Conservation (phyloP, 1,140 invertebrate species). For the Brachionus angularis region DNA sequence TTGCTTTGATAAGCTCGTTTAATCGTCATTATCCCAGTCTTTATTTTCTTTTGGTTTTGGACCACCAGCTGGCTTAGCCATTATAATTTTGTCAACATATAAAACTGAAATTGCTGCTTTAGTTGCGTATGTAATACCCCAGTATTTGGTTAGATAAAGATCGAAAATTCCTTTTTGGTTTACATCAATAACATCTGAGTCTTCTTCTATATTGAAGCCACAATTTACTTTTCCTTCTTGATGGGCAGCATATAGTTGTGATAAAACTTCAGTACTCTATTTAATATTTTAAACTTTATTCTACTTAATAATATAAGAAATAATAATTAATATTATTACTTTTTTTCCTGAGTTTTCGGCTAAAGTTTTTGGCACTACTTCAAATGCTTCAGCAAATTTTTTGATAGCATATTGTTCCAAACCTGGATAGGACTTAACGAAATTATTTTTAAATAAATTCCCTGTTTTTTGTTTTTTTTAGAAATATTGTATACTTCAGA, state of each 20-base stretch:
- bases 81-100: conserved; percentile 93
- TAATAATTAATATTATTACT: conserved; percentile 44
- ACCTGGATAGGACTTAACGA: conserved; percentile 70
- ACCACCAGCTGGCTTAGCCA: conserved; percentile 92
- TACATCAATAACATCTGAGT: conserved; percentile 67
- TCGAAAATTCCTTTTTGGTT: conserved; percentile 35
- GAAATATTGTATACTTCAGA: background rate
- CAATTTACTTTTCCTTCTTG: conserved; percentile 75
- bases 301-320: background rate
- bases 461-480: background rate
- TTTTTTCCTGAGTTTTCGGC: conserved; percentile 89
- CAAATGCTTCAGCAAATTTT: conserved; percentile 85
- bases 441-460: conserved; percentile 14
- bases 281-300: too few relatives aligned
- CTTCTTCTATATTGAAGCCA: conserved; percentile 82
- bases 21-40: conserved; percentile 42
- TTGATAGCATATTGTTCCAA: conserved; percentile 94
- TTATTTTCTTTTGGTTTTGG: conserved; percentile 65
- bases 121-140: conserved; percentile 91
- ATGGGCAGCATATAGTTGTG: conserved; percentile 84
- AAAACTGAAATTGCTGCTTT: conserved; percentile 86
- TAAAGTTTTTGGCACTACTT: conserved; percentile 81
- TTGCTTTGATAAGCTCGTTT: too few relatives aligned
- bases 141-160: conserved; percentile 79
- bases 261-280: conserved; percentile 70